Percentiles rank a stretch among this genome's conserved stretches.
Evolutionary conservation across 2,113 vertebrate genomes (phyloP).

Genomic region (Poicephalus meyeri): DNA sequence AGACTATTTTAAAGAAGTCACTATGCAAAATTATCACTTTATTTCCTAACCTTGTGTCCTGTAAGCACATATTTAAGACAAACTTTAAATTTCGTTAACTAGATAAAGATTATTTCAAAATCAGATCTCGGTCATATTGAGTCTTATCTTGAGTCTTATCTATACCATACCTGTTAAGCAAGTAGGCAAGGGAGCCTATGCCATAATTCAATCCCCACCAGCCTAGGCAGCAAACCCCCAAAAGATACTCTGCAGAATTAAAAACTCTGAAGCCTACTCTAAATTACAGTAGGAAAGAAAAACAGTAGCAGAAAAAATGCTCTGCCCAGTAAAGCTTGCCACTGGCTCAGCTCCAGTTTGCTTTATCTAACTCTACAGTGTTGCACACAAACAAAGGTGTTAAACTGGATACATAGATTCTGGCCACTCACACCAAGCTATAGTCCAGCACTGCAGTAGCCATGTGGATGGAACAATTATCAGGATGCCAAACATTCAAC

Average conservation of each 20-base stretch:
- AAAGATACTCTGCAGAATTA: not conserved
- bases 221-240: not conserved
- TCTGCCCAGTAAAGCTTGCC: not conserved
- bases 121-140: not conserved
- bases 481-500: not conserved
- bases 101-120: not conserved
- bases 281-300: not conserved
- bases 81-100: not conserved
- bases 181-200: not conserved
- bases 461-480: accelerated
- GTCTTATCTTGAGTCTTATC: not conserved
- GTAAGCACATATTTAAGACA: not conserved
- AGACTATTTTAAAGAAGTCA: not conserved
- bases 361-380: not conserved
- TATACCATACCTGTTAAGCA: not conserved
- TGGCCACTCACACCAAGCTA: not conserved
- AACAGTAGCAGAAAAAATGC: not conserved
- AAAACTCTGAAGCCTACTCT: not conserved
- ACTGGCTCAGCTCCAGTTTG: not conserved
- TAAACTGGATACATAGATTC: not conserved
- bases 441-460: not conserved
- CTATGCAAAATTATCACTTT: not conserved
- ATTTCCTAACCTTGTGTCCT: not conserved
- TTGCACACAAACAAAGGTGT: not conserved
- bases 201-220: not conserved